Evolutionary conservation across 1,140 invertebrate genomes (phyloP), one percentile per base, ranked within the genome.

Genomic region (Lysiphlebus fabarum): DNA sequence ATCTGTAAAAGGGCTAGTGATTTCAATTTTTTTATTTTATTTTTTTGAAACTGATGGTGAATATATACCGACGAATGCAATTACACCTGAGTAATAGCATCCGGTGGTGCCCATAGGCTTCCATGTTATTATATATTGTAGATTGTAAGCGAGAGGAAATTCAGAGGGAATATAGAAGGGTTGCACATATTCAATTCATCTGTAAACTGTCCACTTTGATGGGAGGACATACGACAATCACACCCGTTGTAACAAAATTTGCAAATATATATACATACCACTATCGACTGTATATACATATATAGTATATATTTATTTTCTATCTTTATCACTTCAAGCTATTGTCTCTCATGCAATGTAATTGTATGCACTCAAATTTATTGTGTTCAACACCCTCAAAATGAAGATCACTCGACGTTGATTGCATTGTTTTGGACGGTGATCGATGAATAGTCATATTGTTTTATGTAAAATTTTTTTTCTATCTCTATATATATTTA

Each of bases 171-270:
- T 61, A 40, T 61, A 40, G 41, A 64, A 59, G 48, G 34, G 49
- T 47, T 61, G 58, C 51, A 54, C 67, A 67, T n/a, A n/a, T 72
- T 69, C 71, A 70, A 75, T 76, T 69, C 70, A 75, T 77, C 73
- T 75, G 73, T 77, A 76, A 77, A 74, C 74, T 75, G 74, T 76
- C 75, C 72, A 77, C 73, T 77, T 77, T 76, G 74, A 77, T 77
- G 68, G 72, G 66, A 70, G 71, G 75, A 77, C 75, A 77, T 76
- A 70, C 72, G 75, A 77, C 75, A 77, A 77, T 77, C 73, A 72
- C 73, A 72, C 72, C 68, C 64, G 70, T 67, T 76, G 73, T 74
- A 73, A 76, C 73, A 70, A 73, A 75, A 65, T 43, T 50, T 60
- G 53, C 50, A 11, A 33, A 17, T 26, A 14, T 10, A 38, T 53